Base-by-base conservation (phyloP, 2,888 invertebrate genomes). In the Lissonota sp. region DNA sequence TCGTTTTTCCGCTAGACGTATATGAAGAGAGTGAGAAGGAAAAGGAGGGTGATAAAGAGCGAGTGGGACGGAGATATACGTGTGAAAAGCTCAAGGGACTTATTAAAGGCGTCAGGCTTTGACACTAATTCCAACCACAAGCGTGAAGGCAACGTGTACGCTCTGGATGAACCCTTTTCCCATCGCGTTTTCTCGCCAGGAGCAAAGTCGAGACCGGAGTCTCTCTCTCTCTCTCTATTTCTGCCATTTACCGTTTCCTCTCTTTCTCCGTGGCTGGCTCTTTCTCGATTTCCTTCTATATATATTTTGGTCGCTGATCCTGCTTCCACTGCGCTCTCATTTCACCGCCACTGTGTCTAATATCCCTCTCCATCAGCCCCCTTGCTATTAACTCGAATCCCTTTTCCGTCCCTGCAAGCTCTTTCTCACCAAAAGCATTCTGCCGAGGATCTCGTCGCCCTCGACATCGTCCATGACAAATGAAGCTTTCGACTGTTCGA, bases 81-180 rank as follows among this genome's bases (percentile, higher is more conserved):
- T 6, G 37, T n/a, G n/a, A 26, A 42, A 64, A 69, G 46, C 72
- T 63, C 72, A 12, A 63, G 79, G 58, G 58, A 76, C 76, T 76
- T 79, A 70, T 82, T 80, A 79, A 80, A 69, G 73, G 72, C 76
- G 80, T 72, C 49, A 79, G 55, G 76, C 80, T 79, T 77, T 82
- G 82, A 82, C 76, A 77, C 79, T 79, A 80, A 82, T 82, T 77
- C 72, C 76, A 70, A 79, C 82, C 80, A 62, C 72, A 69, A 82
- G 76, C 75, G 82, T 80, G 69, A 80, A 80, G 72, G 63, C 72
- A 80, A 66, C 55, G 71, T 62, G 57, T 51, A 58, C 55, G 40
- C 57, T 42, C 49, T 51, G 57, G 64, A 72, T 72, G 62, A 72
- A 72, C 46, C 75, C 71, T 67, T 63, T 55, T 26, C 26, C 67